A percentile compares a stretch with the other conserved stretches of the same genome.
phyloP scores from a whole-genome alignment of 1,140 invertebrate genomes.

The Hyles vespertilio region DNA sequence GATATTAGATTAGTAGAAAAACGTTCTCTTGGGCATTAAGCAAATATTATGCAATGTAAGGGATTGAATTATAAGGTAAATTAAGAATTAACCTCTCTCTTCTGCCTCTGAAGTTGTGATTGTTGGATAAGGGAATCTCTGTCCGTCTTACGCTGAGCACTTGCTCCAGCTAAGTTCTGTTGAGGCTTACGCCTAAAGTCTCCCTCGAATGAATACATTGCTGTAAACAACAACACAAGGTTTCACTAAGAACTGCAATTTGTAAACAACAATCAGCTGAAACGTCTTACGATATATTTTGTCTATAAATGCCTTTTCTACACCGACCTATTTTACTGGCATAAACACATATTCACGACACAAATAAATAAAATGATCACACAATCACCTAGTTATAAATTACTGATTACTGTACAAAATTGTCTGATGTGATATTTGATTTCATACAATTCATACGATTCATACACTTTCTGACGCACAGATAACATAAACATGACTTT shows the following conservation, averaged over 20 bases:
- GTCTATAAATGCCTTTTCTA: neutral
- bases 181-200: constrained; percentile 91
- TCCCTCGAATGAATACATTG: constrained; percentile 93
- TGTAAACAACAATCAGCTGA: constrained; percentile 49
- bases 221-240: constrained; percentile 27
- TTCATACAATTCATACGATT: too few species aligned
- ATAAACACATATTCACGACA: neutral
- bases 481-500: too few species aligned
- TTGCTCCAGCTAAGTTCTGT: constrained; percentile 93
- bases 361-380: too few species aligned
- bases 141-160: constrained; percentile 81
- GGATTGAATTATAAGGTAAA: too few species aligned
- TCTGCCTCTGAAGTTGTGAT: constrained; percentile 88
- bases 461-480: too few species aligned
- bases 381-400: too few species aligned
- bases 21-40: too few species aligned
- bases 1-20: too few species aligned
- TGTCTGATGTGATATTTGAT: too few species aligned
- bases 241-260: constrained; percentile 13
- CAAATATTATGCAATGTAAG: too few species aligned
- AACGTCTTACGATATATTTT: constrained; percentile 6
- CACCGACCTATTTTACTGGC: neutral
- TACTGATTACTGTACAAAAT: too few species aligned
- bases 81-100: constrained; percentile 82
- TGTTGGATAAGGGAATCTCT: constrained; percentile 86